These are phyloP conservation scores for Phymorhynchus buccinoides DNA, from an alignment of 1,140 invertebrate genomes.

Conservation along the genomic window DNA sequence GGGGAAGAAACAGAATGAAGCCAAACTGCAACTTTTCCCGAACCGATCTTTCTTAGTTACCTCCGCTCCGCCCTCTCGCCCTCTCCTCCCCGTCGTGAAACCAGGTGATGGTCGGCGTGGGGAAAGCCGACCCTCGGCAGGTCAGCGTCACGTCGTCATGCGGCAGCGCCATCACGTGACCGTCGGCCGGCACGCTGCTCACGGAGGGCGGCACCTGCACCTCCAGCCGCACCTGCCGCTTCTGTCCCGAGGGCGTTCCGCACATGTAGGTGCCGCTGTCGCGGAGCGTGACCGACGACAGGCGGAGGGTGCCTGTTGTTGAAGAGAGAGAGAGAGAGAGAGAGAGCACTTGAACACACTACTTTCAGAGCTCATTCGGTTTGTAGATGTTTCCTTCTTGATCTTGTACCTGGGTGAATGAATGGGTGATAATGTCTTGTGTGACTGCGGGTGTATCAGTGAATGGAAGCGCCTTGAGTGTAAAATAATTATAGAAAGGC, in stretches of 20 bases:
- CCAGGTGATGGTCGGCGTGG: constrained; percentile 13
- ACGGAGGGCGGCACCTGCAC: constrained; percentile 35
- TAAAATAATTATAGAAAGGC: too few species aligned
- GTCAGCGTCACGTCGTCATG: constrained; percentile 7
- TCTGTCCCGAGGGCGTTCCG: constrained; percentile 74
- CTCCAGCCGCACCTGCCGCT: constrained; percentile 53
- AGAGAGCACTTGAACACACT: too few species aligned
- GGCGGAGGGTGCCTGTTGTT: constrained; percentile 77
- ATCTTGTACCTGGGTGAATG: too few species aligned
- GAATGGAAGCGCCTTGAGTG: too few species aligned
- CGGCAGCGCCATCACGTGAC: not conserved
- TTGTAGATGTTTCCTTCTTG: too few species aligned
- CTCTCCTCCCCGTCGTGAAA: constrained; percentile 29
- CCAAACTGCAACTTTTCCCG: not conserved
- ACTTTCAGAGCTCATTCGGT: too few species aligned
- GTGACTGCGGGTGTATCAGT: too few species aligned
- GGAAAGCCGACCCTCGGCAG: constrained; percentile 9
- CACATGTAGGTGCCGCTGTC: constrained; percentile 85
- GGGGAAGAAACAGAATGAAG: too few species aligned
- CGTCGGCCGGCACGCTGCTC: not conserved
- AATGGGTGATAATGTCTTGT: too few species aligned
- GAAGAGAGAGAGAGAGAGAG: not conserved
- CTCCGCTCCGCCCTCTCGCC: too few species aligned
- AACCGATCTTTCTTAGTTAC: not conserved
- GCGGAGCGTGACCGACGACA: constrained; percentile 77